These are phyloP conservation scores for Cryptophagus acutangulus DNA, from an alignment of 2,888 invertebrate genomes.

Conservation along the genomic window DNA sequence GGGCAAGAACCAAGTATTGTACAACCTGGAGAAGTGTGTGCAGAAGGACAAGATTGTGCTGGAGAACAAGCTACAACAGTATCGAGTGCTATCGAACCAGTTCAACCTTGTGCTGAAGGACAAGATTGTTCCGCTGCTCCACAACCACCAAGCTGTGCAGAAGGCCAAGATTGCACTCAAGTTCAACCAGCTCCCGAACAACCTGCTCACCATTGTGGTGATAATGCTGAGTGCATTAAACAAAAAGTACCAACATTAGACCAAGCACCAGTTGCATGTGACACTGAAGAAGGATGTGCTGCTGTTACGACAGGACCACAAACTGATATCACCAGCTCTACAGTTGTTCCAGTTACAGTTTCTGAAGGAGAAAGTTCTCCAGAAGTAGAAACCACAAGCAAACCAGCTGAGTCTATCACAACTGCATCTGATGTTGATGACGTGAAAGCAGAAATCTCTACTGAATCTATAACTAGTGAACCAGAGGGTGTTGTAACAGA, in stretches of 20 bases:
- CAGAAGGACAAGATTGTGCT: conserved; percentile 5
- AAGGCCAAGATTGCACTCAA: conserved; percentile 1
- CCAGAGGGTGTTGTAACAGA: not conserved
- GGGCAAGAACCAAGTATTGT: not conserved
- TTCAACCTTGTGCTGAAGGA: not conserved
- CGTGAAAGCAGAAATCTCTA: not conserved
- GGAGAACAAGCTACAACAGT: not conserved
- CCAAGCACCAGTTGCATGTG: not conserved
- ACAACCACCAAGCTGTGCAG: not conserved
- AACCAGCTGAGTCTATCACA: not conserved
- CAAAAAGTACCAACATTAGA: not conserved
- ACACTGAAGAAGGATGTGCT: conserved; percentile 2
- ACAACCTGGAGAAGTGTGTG: not conserved
- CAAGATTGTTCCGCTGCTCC: not conserved
- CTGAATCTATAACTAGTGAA: conserved; percentile 2
- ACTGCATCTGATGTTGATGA: not conserved
- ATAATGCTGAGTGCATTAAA: not conserved
- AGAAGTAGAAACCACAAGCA: not conserved
- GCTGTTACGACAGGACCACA: conserved; percentile 9
- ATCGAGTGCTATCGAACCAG: not conserved
- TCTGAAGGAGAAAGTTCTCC: conserved; percentile 3
- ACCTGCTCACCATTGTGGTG: not conserved
- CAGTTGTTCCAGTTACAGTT: conserved; percentile 3
- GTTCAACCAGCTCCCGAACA: conserved; percentile 1
- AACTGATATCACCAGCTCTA: conserved; percentile 10